Evolutionary conservation across 2,113 vertebrate genomes (phyloP).

Genomic region (Pimephales promelas): DNA sequence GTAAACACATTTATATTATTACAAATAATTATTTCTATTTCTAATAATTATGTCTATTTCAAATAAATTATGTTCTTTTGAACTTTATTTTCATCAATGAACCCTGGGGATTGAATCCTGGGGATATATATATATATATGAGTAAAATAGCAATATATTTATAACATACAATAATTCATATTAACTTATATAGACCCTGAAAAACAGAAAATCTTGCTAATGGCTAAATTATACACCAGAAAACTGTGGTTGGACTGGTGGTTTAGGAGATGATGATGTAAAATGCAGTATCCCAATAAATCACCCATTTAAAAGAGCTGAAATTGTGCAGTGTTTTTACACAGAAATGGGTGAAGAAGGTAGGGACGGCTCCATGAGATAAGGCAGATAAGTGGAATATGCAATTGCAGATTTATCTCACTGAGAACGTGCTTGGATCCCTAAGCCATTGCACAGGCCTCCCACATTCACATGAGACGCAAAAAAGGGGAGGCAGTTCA

Average conservation of each 20-base stretch:
- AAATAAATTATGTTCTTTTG: no score
- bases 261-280: not conserved
- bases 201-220: no score
- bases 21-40: no score
- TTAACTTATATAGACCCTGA: no score
- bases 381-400: conserved; percentile 53
- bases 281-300: not conserved
- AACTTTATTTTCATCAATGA: no score
- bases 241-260: conserved; percentile 9
- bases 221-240: no score
- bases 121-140: no score
- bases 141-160: no score
- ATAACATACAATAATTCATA: no score
- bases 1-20: no score
- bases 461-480: not conserved
- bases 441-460: conserved; percentile 2
- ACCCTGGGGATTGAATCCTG: no score
- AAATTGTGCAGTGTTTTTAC: conserved; percentile 25
- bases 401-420: conserved; percentile 47
- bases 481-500: not conserved
- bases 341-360: conserved; percentile 39
- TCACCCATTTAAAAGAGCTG: conserved; percentile 24
- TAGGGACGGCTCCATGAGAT: conserved; percentile 51
- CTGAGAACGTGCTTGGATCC: conserved; percentile 46
- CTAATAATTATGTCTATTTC: no score